A percentile compares a stretch with the other conserved stretches of the same genome.
These are phyloP conservation scores for Mantis religiosa DNA, from an alignment of 2,888 invertebrate species.

Conservation along the genomic window DNA sequence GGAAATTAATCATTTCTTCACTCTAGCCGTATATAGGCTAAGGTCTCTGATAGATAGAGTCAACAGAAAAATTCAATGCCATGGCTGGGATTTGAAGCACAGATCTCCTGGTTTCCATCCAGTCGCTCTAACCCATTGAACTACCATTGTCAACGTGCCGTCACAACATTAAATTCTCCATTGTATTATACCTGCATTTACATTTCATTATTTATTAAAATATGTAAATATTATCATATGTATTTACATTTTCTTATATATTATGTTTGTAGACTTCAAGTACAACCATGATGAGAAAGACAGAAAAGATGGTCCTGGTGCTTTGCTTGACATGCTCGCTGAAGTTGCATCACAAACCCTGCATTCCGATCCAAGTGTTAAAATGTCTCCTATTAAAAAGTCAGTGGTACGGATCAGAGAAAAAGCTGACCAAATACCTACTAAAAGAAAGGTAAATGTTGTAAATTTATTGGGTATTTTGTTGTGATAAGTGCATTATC, in stretches of 20 bases:
- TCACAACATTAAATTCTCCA: too few relatives aligned
- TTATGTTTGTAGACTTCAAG: background rate
- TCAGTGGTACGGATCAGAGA: background rate
- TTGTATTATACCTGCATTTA: too few relatives aligned
- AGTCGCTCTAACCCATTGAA: too few relatives aligned
- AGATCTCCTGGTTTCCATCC: too few relatives aligned
- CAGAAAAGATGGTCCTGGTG: slow-evolving; percentile 35
- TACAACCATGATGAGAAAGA: background rate
- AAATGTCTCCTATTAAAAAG: background rate
- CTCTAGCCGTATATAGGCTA: too few relatives aligned
- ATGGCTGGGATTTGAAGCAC: too few relatives aligned
- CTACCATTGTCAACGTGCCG: too few relatives aligned
- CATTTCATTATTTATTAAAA: background rate
- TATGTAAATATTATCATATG: background rate
- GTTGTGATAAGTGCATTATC: too few relatives aligned
- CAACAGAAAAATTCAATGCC: too few relatives aligned
- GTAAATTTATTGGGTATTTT: too few relatives aligned
- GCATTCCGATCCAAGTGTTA: slow-evolving; percentile 37
- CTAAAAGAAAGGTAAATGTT: background rate
- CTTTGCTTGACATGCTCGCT: slow-evolving; percentile 50
- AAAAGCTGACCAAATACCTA: background rate
- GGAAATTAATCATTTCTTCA: too few relatives aligned
- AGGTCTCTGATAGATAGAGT: too few relatives aligned
- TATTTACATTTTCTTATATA: background rate
- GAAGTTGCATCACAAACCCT: slow-evolving; percentile 54